Conservation (phyloP, 1,140 invertebrate genomes). For the Dreissena polymorpha region DNA sequence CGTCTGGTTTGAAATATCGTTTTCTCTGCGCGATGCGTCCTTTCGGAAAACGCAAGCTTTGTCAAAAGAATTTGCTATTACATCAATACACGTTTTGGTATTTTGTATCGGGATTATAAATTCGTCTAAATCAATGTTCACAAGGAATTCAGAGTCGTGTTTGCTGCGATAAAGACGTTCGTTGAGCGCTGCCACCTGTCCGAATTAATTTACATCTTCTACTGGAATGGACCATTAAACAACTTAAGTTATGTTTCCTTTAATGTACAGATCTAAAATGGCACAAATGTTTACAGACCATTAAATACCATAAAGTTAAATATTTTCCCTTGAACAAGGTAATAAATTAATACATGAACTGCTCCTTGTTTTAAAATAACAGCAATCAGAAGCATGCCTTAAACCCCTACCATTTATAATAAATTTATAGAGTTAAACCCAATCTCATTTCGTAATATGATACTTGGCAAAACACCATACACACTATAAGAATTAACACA, state of each 20-base stretch:
- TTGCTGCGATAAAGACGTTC: conserved; percentile 39
- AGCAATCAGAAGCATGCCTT: too few species aligned
- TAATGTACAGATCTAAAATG: conserved; percentile 87
- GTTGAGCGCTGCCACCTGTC: conserved; percentile 74
- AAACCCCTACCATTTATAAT: too few species aligned
- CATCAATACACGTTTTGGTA: conserved; percentile 3
- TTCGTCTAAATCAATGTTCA: conserved; percentile 41
- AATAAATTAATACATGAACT: too few species aligned
- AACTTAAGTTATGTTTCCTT: conserved; percentile 84
- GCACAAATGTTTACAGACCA: conserved; percentile 86
- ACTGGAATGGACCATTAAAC: conserved; percentile 92
- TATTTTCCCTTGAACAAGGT: too few species aligned
- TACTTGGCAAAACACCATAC: too few species aligned
- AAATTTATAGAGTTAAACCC: too few species aligned
- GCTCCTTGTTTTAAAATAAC: too few species aligned
- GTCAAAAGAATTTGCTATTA: neutral
- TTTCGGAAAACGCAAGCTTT: neutral
- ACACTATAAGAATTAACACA: too few species aligned
- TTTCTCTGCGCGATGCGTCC: neutral
- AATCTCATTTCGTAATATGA: too few species aligned
- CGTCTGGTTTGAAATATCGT: too few species aligned
- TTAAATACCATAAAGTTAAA: conserved; percentile 96
- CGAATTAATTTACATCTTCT: too few species aligned
- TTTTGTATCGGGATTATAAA: conserved; percentile 33
- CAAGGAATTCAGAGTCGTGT: conserved; percentile 9